These are phyloP conservation scores for Quadroppia sp. DNA, from an alignment of 2,888 invertebrate genomes.

Conservation along the genomic window DNA sequence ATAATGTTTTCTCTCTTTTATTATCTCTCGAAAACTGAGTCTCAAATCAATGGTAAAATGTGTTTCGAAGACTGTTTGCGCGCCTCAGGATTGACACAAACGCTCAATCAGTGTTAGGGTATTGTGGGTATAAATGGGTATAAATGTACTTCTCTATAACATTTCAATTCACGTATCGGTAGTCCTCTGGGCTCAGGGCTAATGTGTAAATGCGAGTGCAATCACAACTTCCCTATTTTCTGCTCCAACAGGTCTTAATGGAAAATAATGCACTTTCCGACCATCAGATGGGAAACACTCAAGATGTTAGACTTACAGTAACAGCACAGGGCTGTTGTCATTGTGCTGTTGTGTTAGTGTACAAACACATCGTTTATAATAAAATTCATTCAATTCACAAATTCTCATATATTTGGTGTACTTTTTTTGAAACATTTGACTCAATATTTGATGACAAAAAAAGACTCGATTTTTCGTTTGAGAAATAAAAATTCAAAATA, in stretches of 20 bases:
- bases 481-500: not conserved
- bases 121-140: not conserved
- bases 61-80: not conserved
- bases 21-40: not conserved
- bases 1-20: not conserved
- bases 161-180: not conserved
- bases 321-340: not conserved
- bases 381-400: slow-evolving; percentile 26
- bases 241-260: slow-evolving; percentile 34
- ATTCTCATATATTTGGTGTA: slow-evolving; percentile 8
- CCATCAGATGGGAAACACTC: slow-evolving; percentile 34
- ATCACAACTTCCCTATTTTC: slow-evolving; percentile 42
- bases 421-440: slow-evolving; percentile 5
- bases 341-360: slow-evolving; percentile 22
- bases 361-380: slow-evolving; percentile 10
- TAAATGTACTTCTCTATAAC: not conserved
- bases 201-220: slow-evolving; percentile 34
- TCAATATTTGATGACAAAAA: not conserved
- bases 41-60: not conserved
- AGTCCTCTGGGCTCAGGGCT: not conserved
- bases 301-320: slow-evolving; percentile 36
- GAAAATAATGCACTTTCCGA: slow-evolving; percentile 33
- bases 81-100: not conserved
- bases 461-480: not conserved
- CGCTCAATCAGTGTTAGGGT: not conserved